Percentiles rank a stretch among this genome's conserved stretches.
These are phyloP conservation scores for Brachyhypopomus gauderio DNA, from an alignment of 2,113 vertebrate species.

Conservation along the genomic window DNA sequence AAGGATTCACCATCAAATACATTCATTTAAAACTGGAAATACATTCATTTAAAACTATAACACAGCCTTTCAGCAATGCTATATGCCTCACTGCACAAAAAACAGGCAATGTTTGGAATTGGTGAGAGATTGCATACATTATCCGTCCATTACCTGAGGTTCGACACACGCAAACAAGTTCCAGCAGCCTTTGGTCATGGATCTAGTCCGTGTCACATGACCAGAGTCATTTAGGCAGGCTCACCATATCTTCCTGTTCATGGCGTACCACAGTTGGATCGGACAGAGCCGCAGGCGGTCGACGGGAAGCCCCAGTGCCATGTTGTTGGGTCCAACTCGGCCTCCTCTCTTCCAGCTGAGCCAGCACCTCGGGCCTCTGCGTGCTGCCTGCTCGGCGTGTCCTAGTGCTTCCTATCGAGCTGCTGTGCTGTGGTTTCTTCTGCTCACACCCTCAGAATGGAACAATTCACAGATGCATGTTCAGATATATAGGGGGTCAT, in stretches of 20 bases:
- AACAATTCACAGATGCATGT: neutral
- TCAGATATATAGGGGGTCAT: neutral
- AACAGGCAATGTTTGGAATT: neutral
- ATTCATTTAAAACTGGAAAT: neutral
- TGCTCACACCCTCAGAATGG: neutral
- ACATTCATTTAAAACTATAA: neutral
- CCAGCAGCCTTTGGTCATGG: neutral
- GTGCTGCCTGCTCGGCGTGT: neutral
- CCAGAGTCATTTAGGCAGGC: neutral
- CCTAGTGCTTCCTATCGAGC: neutral
- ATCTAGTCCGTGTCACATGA: neutral
- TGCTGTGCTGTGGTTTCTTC: neutral
- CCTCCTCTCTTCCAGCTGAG: neutral
- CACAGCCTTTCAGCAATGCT: neutral
- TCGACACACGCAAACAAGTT: neutral
- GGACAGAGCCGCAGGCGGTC: too few species aligned
- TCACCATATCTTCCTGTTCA: neutral
- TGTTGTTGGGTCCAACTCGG: neutral
- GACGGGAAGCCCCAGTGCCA: neutral
- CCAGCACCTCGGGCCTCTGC: conserved; percentile 4
- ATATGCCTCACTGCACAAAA: neutral
- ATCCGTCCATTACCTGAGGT: conserved; percentile 1
- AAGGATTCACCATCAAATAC: neutral
- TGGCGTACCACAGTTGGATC: neutral
- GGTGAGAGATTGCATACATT: conserved; percentile 7